phyloP scores from a whole-genome alignment of 2,797 vertebrate species.

The Champsocephalus esox region DNA sequence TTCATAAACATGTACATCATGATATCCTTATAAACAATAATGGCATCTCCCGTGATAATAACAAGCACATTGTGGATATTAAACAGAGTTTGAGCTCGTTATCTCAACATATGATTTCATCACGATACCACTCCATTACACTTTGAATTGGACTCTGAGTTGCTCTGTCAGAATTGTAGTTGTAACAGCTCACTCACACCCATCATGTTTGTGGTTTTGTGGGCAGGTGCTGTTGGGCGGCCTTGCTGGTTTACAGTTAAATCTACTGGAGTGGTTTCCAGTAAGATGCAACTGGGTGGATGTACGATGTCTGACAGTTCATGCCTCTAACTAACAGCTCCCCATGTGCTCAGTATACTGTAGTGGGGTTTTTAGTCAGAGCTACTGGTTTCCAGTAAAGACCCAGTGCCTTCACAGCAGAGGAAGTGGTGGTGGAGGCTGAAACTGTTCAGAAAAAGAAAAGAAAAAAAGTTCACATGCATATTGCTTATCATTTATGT shows the following conservation, averaged over 20 bases:
- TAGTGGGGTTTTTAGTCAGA: slow-evolving; percentile 76
- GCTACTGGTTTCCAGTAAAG: slow-evolving; percentile 85
- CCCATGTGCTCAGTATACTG: slow-evolving; percentile 32
- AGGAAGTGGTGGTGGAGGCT: slow-evolving; percentile 84
- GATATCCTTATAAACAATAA: no score
- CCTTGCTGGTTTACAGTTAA: slow-evolving; percentile 45
- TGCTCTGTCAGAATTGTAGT: neutral
- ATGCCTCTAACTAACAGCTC: slow-evolving; percentile 35
- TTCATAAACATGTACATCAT: no score
- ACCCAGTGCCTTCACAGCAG: slow-evolving; percentile 69
- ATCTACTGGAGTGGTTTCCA: slow-evolving; percentile 64
- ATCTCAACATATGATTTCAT: no score
- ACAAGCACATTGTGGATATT: no score
- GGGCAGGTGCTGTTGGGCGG: neutral
- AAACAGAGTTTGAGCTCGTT: no score
- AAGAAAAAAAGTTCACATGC: slow-evolving; percentile 40
- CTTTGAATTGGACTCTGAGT: slow-evolving; percentile 16
- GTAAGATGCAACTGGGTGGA: slow-evolving; percentile 60
- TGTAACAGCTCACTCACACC: slow-evolving; percentile 20
- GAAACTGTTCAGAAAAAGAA: slow-evolving; percentile 72
- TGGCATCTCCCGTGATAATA: no score
- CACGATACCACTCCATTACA: neutral
- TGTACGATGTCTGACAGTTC: slow-evolving; percentile 33
- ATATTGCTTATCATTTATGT: slow-evolving; percentile 50
- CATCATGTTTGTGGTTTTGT: neutral